Conservation (phyloP, 2,888 invertebrate species). For the Rhagophthalmus giganteus region DNA sequence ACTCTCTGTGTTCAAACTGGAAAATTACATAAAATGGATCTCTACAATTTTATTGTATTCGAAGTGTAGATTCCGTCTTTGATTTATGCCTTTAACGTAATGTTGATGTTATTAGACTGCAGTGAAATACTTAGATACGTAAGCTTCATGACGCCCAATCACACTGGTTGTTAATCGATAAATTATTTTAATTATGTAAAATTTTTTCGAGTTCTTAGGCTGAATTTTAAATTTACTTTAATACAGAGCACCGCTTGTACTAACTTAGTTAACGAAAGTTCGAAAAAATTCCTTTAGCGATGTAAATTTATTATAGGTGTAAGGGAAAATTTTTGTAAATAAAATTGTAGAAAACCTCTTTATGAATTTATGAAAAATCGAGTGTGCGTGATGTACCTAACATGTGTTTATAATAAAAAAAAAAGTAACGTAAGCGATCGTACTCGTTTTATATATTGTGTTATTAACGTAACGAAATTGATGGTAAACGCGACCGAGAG, state of each 20-base stretch:
- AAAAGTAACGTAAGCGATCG: constrained; percentile 15
- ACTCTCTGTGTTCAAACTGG: no score
- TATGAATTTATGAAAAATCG: constrained; percentile 49
- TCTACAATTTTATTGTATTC: constrained; percentile 19
- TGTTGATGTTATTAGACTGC: constrained; percentile 34
- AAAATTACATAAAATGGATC: no score
- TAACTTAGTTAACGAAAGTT: constrained; percentile 37
- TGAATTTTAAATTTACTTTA: constrained; percentile 18
- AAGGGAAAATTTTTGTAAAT: constrained; percentile 27
- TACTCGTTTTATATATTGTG: constrained; percentile 36
- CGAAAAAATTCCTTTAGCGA: constrained; percentile 20
- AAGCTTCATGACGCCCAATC: constrained; percentile 41
- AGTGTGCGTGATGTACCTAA: constrained; percentile 50
- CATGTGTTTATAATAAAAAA: constrained; percentile 43
- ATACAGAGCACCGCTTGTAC: constrained; percentile 50
- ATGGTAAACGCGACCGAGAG: constrained; percentile 45
- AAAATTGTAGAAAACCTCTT: constrained; percentile 47
- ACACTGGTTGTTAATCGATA: constrained; percentile 42
- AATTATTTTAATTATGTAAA: constrained; percentile 16
- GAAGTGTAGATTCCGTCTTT: constrained; percentile 18
- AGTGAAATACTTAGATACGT: constrained; percentile 26
- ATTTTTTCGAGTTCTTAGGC: no score
- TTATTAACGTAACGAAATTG: constrained; percentile 27
- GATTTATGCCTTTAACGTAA: constrained; percentile 20
- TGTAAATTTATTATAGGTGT: constrained; percentile 31